These are phyloP conservation scores for Blastomussa wellsi DNA, from an alignment of 92 coral and sea anemone species.

Conservation along the genomic window DNA sequence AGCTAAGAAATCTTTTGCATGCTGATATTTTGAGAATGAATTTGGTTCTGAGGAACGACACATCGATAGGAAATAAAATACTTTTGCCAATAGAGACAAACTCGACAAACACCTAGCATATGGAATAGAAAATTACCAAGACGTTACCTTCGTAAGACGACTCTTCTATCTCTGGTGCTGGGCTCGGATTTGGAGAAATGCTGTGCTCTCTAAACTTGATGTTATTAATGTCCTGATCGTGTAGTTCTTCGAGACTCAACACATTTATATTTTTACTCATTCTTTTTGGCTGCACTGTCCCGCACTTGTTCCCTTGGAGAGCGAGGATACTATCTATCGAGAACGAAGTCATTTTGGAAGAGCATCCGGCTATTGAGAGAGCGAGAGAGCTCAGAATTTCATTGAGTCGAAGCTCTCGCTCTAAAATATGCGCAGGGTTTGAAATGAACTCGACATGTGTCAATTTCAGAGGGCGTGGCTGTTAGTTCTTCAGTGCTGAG, in stretches of 20 bases:
- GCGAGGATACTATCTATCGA: conserved; percentile 45
- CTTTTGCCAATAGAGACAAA: background rate
- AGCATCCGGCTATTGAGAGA: conserved; percentile 23
- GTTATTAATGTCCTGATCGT: background rate
- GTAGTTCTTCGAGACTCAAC: conserved; percentile 20
- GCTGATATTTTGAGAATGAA: background rate
- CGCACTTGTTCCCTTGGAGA: conserved; percentile 24
- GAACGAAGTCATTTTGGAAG: conserved; percentile 39
- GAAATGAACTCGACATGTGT: conserved; percentile 43
- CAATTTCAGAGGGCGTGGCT: conserved; percentile 37
- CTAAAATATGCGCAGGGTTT: conserved; percentile 40
- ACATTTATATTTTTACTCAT: background rate
- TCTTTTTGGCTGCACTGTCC: background rate
- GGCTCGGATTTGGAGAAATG: conserved; percentile 24
- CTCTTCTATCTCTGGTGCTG: conserved; percentile 13
- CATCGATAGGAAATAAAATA: conserved; percentile 14
- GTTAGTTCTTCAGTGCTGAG: conserved; percentile 29
- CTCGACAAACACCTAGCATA: background rate
- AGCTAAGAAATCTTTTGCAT: background rate
- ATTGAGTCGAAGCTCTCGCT: conserved; percentile 15
- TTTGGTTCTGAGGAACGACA: background rate
- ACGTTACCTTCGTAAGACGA: conserved; percentile 44
- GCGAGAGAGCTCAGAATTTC: conserved; percentile 1
- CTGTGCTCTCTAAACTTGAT: background rate
- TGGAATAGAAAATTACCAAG: background rate